Conservation (phyloP, 2,888 invertebrate species). For the Machimus rusticus region DNA sequence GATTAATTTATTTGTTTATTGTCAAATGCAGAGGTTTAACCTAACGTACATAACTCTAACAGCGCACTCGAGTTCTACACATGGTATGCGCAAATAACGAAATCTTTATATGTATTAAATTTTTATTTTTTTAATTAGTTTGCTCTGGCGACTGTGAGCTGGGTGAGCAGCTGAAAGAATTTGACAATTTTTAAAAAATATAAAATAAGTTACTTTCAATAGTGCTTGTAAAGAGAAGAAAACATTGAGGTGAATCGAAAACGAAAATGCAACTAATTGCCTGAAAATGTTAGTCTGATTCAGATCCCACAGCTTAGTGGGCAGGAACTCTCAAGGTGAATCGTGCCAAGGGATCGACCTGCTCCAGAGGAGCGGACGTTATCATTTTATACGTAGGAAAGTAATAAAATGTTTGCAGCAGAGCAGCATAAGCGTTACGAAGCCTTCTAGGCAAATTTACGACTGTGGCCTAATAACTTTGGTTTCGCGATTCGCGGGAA, state of each 20-base stretch:
- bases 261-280: neutral
- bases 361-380: neutral
- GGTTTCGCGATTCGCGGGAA: neutral
- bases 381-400: neutral
- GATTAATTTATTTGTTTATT: too few species aligned
- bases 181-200: too few species aligned
- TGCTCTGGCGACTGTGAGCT: too few species aligned
- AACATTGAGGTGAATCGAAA: neutral
- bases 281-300: neutral
- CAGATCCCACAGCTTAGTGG: neutral
- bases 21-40: too few species aligned
- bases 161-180: too few species aligned
- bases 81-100: too few species aligned
- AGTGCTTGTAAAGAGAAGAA: neutral
- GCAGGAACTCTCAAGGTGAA: neutral
- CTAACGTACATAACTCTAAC: too few species aligned
- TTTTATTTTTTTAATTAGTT: too few species aligned
- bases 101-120: too few species aligned
- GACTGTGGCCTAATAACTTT: neutral
- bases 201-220: neutral
- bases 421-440: neutral
- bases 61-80: too few species aligned
- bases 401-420: neutral
- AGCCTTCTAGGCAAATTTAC: neutral
- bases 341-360: neutral